Base-by-base conservation (phyloP, 2,113 vertebrate genomes). In the Epinephelus cyanopodus region DNA sequence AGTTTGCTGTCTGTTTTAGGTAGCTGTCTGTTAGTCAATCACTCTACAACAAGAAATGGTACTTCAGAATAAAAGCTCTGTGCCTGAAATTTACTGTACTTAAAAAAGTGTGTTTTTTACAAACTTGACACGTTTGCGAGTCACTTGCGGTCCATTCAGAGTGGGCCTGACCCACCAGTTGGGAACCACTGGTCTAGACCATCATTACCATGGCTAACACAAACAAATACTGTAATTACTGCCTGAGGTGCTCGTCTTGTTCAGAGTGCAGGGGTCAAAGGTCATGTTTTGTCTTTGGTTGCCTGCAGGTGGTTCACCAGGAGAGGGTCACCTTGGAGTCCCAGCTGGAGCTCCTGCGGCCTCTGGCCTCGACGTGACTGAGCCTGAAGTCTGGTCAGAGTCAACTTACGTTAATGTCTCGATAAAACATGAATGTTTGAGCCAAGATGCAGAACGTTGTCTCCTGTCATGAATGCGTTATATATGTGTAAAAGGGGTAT, bases 251-350 rank as follows among this genome's bases (percentile, higher is more conserved):
- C 8, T 6, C 18, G 12, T 74, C n/a, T 39, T 85, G 53, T 61
- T 81, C 74, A 9, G 58, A 19, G 23, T 29, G 53, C 45, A 62
- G 39, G 29, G 21, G 71, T 87, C 63, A 52, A 50, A 73, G 33
- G 45, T 81, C 27, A 50, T 77, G 61, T 80, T 77, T 79, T 72
- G 11, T 82, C 69, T 60, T 53, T 61, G 18, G 19, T 67, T 27
- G 61, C 56, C 74, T 83, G 86, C 92, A 99, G 98, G 97, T 97
- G 85, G 97, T 98, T 87, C 98, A 98, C 92, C 96, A 97, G 90
- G 97, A 99, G 69, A 94, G 98, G 74, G 96, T 98, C 90, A 96
- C 97, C 69, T 83, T 99, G 95, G 98, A 99, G 95, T 96, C 96
- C 0, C 97, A 98, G 93, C 91, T 99, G 95, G 98, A 99, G 65